Evolutionary conservation across 2,113 vertebrate species (phyloP).

Genomic region (Pachycephala philippinensis): DNA sequence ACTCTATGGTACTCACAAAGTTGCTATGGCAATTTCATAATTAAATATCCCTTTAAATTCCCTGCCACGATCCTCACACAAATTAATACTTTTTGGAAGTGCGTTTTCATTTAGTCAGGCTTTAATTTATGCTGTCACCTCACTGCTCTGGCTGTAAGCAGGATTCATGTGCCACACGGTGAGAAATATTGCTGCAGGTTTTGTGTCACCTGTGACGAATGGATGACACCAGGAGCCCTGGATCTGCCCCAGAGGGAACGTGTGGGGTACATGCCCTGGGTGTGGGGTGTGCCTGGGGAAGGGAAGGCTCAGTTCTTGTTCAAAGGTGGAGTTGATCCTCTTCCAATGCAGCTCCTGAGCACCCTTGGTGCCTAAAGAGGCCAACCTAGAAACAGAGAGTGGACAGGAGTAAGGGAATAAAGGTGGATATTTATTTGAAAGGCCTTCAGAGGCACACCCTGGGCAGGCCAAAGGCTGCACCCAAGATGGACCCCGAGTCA

Average conservation of each 20-base stretch:
- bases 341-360: background rate
- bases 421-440: too few relatives aligned
- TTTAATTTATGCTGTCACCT: background rate
- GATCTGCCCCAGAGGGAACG: background rate
- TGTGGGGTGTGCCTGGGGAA: background rate
- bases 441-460: too few relatives aligned
- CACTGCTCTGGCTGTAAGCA: background rate
- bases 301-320: background rate
- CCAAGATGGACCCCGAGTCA: too few relatives aligned
- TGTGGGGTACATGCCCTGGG: background rate
- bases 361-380: background rate
- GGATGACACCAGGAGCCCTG: background rate
- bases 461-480: too few relatives aligned
- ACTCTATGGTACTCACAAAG: constrained; percentile 37
- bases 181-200: background rate
- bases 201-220: background rate
- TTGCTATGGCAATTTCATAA: constrained; percentile 63
- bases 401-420: too few relatives aligned
- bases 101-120: background rate
- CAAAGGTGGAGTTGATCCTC: background rate
- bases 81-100: background rate
- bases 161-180: background rate
- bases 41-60: constrained; percentile 29
- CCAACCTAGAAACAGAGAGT: too few relatives aligned
- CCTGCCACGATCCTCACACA: background rate